Percentiles rank a stretch among this genome's conserved stretches.
phyloP scores from a whole-genome alignment of 2,888 invertebrate species.

The Pachymerium ferrugineum region DNA sequence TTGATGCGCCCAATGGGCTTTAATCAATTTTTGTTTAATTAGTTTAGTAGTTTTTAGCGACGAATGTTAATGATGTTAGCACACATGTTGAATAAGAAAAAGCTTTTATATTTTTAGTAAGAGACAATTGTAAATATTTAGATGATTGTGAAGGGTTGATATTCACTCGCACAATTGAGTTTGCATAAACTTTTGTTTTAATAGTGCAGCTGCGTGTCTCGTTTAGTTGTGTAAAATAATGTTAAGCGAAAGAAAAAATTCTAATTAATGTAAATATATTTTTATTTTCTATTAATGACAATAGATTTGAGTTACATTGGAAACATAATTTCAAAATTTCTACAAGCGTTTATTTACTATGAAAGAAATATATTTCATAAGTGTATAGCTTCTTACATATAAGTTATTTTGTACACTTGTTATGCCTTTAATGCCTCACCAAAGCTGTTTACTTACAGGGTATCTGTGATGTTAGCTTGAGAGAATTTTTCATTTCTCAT shows the following conservation, averaged over 20 bases:
- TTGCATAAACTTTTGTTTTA: no score
- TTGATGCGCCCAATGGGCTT: background rate
- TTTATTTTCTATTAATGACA: no score
- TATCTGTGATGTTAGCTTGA: background rate
- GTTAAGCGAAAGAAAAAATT: no score
- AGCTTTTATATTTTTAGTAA: constrained; percentile 8
- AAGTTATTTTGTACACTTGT: background rate
- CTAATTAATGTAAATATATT: no score
- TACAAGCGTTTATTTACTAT: no score
- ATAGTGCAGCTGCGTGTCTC: no score
- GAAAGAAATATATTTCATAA: no score
- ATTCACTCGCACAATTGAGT: background rate
- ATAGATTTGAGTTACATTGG: no score
- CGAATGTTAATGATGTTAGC: background rate
- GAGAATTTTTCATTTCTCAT: no score
- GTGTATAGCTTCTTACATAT: background rate
- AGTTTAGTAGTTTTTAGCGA: background rate
- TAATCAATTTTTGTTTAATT: background rate
- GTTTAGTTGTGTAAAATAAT: no score
- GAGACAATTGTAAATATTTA: constrained; percentile 10
- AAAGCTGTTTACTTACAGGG: constrained; percentile 1
- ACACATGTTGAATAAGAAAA: background rate
- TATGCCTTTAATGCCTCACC: background rate
- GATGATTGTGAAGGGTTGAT: background rate
- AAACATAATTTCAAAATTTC: no score